Conservation (phyloP, 2,797 vertebrate species). For the Sylvia borin region DNA sequence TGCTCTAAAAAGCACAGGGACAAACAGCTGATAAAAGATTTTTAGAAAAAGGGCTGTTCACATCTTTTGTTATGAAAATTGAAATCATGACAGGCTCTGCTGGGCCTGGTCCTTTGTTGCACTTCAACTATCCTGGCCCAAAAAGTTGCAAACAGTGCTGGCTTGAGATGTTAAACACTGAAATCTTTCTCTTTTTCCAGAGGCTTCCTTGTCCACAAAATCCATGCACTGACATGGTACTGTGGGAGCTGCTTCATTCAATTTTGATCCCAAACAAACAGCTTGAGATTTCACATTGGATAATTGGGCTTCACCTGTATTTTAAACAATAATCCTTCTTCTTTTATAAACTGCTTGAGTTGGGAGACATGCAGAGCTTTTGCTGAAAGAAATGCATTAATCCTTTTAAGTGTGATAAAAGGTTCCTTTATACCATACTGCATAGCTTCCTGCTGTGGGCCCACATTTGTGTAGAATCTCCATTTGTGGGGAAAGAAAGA, state of each 20-base stretch:
- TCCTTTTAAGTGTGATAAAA: conserved; percentile 56
- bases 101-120: background rate
- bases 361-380: conserved; percentile 53
- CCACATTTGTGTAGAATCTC: conserved; percentile 52
- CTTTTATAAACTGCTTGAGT: conserved; percentile 58
- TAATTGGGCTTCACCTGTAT: conserved; percentile 50
- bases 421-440: conserved; percentile 28
- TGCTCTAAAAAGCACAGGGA: background rate
- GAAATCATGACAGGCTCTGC: background rate
- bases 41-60: background rate
- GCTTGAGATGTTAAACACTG: background rate
- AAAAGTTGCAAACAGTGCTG: background rate
- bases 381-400: conserved; percentile 63
- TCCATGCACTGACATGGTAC: background rate
- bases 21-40: background rate
- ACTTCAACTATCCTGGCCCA: background rate
- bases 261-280: conserved; percentile 47
- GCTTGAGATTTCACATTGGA: conserved; percentile 4
- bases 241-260: background rate
- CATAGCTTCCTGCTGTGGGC: conserved; percentile 39
- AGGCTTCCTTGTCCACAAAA: background rate
- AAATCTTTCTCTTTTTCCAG: background rate
- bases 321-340: conserved; percentile 56
- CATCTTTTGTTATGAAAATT: background rate
- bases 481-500: conserved; percentile 24